Evolutionary conservation across 2,888 invertebrate genomes (phyloP), one percentile per base, ranked within the genome.

Genomic region (Trissonchulus latispiculum): DNA sequence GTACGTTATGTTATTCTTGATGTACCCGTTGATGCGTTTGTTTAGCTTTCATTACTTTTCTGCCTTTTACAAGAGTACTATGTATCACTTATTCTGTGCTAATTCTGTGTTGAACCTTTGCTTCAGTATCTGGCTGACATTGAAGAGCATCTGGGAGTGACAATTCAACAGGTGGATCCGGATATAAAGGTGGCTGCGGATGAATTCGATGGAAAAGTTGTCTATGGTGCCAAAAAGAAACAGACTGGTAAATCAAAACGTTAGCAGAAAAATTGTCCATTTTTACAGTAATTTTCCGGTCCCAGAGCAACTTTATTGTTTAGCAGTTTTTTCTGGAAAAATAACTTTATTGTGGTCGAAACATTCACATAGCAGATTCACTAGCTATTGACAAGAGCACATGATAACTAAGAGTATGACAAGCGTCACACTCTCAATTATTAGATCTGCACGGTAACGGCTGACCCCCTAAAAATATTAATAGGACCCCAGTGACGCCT

Each of bases 201-300:
- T 84, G 93, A 96, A 82, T 99, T 97, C 83, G 99, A 99, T 84
- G 99, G 99, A 0, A 97, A 96, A 86, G 97, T 96, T 0, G 89
- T 90, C 0, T 99, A 99, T 81, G 99, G 99, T 8, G 88, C 93
- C 84, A 95, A 93, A 84, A 88, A 89, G 80, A 84, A 85, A 71
- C 87, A 87, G 73, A 82, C 85, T 61, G 92, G 93, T 83, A 85
- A 76, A 78, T 75, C 36, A 18, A 32, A 15, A 23, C 28, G 23
- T 28, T 23, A 23, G 23, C 28, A 23, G 23, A 28, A 59, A 64
- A 15, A 8, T 18, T 64, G 15, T 32, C 66, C 66, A n/a, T 18
- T 59, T 18, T 18, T 23, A 59, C n/a, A 18, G 59, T 18, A 59
- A 59, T 59, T n/a, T 59, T 18, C 18, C n/a, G 18, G n/a, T 59